Conservation (phyloP, 1,140 invertebrate species). For the Dendrolimus punctatus region DNA sequence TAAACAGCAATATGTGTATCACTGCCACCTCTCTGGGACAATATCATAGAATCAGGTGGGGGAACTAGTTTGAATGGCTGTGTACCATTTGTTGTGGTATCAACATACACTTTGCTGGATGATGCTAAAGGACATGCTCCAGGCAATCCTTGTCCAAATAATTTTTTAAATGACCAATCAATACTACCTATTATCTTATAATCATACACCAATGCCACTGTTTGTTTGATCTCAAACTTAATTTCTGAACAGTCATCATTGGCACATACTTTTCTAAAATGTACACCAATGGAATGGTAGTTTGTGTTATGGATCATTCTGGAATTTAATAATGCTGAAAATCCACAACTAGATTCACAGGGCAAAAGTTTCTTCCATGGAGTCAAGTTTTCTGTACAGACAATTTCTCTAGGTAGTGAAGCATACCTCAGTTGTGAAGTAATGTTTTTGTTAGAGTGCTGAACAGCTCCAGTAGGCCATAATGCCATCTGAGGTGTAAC, state of each 20-base stretch:
- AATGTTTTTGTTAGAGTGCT: constrained; percentile 65
- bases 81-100: constrained; percentile 78
- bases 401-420: constrained; percentile 93
- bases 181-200: constrained; percentile 75
- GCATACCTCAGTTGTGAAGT: constrained; percentile 84
- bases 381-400: constrained; percentile 98
- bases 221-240: constrained; percentile 85
- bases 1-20: constrained; percentile 79
- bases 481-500: constrained; percentile 88
- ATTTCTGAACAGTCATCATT: constrained; percentile 75
- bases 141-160: constrained; percentile 88
- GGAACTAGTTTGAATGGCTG: constrained; percentile 74
- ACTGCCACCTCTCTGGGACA: constrained; percentile 79
- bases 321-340: constrained; percentile 91
- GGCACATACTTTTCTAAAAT: constrained; percentile 86
- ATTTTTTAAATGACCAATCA: constrained; percentile 89
- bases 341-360: constrained; percentile 89
- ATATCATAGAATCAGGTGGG: constrained; percentile 69
- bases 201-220: constrained; percentile 91
- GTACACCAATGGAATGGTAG: constrained; percentile 92
- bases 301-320: constrained; percentile 93
- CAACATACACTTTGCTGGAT: constrained; percentile 86
- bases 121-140: constrained; percentile 85
- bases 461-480: constrained; percentile 80
- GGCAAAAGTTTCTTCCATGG: constrained; percentile 98